These are phyloP conservation scores for Crotalus helleri DNA, from an alignment of 2,113 vertebrate genomes.

Conservation along the genomic window DNA sequence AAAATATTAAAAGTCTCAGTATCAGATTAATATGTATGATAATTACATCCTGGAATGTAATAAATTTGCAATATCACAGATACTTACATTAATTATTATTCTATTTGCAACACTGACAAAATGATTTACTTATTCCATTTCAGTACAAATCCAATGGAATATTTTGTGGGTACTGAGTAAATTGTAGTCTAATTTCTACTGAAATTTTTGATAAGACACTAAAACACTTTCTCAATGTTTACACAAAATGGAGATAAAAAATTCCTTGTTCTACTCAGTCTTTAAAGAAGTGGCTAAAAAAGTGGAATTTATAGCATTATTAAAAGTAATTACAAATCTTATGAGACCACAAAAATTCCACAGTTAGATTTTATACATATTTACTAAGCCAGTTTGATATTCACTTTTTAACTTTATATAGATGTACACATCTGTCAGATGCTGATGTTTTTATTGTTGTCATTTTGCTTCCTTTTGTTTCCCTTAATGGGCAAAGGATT, in stretches of 20 bases:
- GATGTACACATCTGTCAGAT: not conserved
- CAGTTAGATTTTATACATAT: not conserved
- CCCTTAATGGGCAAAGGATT: not conserved
- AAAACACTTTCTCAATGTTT: not conserved
- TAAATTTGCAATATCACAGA: not conserved
- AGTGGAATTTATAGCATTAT: not conserved
- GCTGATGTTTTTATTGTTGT: not conserved
- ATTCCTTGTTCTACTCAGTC: not conserved
- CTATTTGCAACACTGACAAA: not conserved
- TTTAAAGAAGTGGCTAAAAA: not conserved
- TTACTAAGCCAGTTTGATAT: not conserved
- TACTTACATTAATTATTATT: not conserved
- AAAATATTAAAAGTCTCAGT: not conserved
- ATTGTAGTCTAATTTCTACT: not conserved
- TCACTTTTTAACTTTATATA: not conserved
- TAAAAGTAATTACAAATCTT: not conserved
- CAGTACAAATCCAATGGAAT: not conserved
- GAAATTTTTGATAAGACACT: not conserved
- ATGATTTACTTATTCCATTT: not conserved
- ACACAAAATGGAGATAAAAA: not conserved
- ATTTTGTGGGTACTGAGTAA: not conserved
- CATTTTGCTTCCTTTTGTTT: not conserved
- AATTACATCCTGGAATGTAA: not conserved
- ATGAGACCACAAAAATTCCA: not conserved
- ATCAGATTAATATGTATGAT: not conserved